A percentile compares a stretch with the other conserved stretches of the same genome.
Conservation (phyloP, 2,888 invertebrate genomes). For the Yponomeuta evonymella region DNA sequence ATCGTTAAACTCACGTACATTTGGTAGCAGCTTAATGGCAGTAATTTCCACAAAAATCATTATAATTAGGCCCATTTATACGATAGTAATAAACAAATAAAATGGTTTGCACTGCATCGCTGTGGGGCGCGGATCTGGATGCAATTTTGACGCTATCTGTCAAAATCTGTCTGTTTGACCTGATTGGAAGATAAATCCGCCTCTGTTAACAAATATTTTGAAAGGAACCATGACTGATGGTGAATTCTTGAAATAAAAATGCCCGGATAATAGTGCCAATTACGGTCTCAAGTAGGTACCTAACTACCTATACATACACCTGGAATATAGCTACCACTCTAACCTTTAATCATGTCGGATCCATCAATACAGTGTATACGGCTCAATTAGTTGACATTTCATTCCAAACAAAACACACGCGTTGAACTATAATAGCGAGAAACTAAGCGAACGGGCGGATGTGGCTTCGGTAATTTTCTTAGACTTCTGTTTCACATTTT, state of each 20-base stretch:
- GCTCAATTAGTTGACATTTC: constrained; percentile 35
- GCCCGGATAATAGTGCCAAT: background rate
- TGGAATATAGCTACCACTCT: background rate
- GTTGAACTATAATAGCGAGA: constrained; percentile 34
- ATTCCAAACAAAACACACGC: constrained; percentile 34
- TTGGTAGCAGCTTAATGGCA: constrained; percentile 75
- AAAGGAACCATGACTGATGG: background rate
- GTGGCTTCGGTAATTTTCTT: constrained; percentile 48
- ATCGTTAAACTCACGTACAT: constrained; percentile 75
- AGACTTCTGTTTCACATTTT: constrained; percentile 59
- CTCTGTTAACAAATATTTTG: background rate
- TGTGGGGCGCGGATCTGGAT: constrained; percentile 36
- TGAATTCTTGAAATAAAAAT: background rate
- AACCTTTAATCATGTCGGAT: constrained; percentile 3
- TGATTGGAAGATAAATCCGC: constrained; percentile 3
- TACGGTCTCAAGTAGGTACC: background rate
- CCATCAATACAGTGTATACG: constrained; percentile 5
- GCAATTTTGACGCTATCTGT: constrained; percentile 1
- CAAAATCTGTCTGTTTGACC: background rate
- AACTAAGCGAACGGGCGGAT: constrained; percentile 41
- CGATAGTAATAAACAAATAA: constrained; percentile 74
- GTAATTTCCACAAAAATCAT: constrained; percentile 73
- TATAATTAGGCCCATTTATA: constrained; percentile 73
- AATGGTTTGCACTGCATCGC: constrained; percentile 51
- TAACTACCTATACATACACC: background rate